Evolutionary conservation across 1,140 invertebrate genomes (phyloP).

Genomic region (Metaphire vulgaris): DNA sequence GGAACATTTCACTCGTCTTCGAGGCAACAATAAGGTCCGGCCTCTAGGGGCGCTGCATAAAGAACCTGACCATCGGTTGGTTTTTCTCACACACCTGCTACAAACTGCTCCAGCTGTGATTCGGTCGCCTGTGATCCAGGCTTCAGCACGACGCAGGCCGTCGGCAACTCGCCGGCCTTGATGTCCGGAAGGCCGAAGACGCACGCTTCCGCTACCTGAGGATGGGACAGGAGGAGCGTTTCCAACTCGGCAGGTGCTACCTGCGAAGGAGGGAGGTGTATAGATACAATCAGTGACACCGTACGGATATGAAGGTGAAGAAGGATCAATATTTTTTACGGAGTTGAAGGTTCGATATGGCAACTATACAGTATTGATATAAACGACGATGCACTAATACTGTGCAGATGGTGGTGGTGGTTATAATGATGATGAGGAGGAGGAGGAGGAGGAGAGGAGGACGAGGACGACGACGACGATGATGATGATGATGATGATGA

Average conservation of each 20-base stretch:
- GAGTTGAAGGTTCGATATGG: too few relatives aligned
- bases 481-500: slow-evolving; percentile 2
- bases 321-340: too few relatives aligned
- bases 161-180: background rate
- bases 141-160: background rate
- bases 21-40: too few relatives aligned
- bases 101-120: background rate
- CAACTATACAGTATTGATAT: too few relatives aligned
- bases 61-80: too few relatives aligned
- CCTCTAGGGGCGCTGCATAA: too few relatives aligned
- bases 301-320: too few relatives aligned
- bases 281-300: too few relatives aligned
- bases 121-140: background rate
- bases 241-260: background rate
- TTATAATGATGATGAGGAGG: background rate
- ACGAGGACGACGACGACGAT: background rate
- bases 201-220: background rate
- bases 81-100: background rate
- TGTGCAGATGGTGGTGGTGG: background rate
- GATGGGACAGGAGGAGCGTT: background rate
- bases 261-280: too few relatives aligned
- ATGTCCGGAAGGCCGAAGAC: background rate
- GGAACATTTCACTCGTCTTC: too few relatives aligned
- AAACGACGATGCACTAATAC: too few relatives aligned
- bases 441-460: too few relatives aligned